phyloP scores from a whole-genome alignment of 2,888 invertebrate species.

The Acleris laterana region DNA sequence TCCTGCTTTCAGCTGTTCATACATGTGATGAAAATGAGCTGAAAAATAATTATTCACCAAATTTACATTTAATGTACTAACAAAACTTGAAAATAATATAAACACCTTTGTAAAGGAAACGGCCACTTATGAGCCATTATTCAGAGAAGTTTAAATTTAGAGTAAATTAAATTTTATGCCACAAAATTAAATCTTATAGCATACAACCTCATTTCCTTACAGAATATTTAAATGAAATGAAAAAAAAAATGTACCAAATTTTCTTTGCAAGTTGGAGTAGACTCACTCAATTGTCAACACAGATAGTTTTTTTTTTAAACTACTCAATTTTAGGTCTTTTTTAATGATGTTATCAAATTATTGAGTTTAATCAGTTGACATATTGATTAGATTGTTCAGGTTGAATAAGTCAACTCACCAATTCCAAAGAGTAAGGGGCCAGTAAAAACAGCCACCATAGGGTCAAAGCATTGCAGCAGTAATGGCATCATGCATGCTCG shows the following conservation, averaged over 20 bases:
- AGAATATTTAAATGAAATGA: too few relatives aligned
- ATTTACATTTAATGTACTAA: conserved; percentile 3
- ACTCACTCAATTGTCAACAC: too few relatives aligned
- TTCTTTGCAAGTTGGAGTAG: too few relatives aligned
- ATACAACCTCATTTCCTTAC: too few relatives aligned
- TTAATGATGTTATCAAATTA: neutral
- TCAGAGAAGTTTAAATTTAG: too few relatives aligned
- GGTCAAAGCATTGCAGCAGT: conserved; percentile 91
- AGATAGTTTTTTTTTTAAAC: too few relatives aligned
- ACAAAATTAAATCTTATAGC: too few relatives aligned
- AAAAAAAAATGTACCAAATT: too few relatives aligned
- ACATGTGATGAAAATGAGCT: conserved; percentile 97
- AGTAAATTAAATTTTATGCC: too few relatives aligned
- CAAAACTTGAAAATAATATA: too few relatives aligned
- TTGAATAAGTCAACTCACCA: conserved; percentile 75
- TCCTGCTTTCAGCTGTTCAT: conserved; percentile 90
- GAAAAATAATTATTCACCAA: conserved; percentile 59
- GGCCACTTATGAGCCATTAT: too few relatives aligned
- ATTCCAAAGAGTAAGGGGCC: conserved; percentile 97
- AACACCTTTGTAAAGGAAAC: too few relatives aligned
- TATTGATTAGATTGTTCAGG: neutral
- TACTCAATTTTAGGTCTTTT: neutral
- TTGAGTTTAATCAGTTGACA: neutral
- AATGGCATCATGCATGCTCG: conserved; percentile 97
- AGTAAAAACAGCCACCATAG: conserved; percentile 90